Conservation (phyloP, 1,140 invertebrate species). For the Heterodera carotae region DNA sequence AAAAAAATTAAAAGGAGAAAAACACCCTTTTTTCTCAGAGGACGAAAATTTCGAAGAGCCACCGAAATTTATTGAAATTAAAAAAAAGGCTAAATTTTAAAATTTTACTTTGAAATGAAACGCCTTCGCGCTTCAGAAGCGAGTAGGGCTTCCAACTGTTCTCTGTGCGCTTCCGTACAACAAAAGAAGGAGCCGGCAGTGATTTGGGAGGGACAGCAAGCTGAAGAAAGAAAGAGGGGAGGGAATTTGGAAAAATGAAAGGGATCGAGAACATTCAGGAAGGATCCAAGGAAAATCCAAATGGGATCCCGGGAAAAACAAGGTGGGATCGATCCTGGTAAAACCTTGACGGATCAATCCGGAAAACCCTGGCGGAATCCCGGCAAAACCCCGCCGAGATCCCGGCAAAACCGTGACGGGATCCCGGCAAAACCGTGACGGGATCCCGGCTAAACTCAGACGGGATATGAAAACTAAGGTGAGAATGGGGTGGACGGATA, state of each 20-base stretch:
- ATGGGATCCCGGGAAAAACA: background rate
- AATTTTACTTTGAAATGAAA: slow-evolving; percentile 27
- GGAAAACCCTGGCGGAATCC: background rate
- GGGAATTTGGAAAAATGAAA: background rate
- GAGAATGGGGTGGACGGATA: too few species aligned
- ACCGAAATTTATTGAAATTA: background rate
- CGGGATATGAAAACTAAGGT: too few species aligned
- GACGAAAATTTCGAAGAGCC: background rate
- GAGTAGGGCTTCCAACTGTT: slow-evolving; percentile 20
- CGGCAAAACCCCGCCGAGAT: too few species aligned
- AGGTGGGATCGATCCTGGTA: too few species aligned
- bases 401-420: too few species aligned
- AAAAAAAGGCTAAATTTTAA: background rate
- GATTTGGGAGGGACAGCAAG: slow-evolving; percentile 31
- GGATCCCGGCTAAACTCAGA: too few species aligned
- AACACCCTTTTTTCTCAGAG: background rate
- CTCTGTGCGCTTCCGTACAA: slow-evolving; percentile 23
- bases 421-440: too few species aligned
- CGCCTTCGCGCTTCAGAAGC: slow-evolving; percentile 17
- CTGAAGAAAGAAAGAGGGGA: slow-evolving; percentile 3
- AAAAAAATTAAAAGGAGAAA: background rate
- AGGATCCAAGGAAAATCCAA: background rate
- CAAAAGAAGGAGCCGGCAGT: slow-evolving; percentile 25
- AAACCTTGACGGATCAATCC: too few species aligned
- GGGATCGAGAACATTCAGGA: too few species aligned